Base-by-base conservation (phyloP, 2,888 invertebrate species). In the Chaitophorus viminalis region DNA sequence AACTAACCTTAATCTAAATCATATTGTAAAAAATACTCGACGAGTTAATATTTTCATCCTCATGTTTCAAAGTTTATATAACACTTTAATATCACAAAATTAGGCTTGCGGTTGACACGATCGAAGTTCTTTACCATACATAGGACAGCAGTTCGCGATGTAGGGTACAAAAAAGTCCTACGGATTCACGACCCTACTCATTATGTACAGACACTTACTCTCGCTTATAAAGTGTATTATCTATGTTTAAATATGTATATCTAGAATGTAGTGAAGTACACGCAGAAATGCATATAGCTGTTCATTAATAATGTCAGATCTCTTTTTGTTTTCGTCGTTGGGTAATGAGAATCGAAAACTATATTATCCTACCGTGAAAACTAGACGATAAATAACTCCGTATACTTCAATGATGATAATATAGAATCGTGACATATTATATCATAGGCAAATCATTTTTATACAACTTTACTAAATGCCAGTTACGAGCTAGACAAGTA, bases 231-330 rank as follows among this genome's bases (percentile, higher is more conserved):
- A 68, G 76, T 77, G 68, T 84, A 68, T 77, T 77, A 85, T 68
- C 65, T 77, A 85, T n/a, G 39, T 5, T n/a, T n/a, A n/a, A n/a
- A 68, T 76, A 17, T 76, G 9, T 39, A 39, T 0, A 68, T 76
- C 11, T 76, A 17, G 46, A 68, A 65, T 33, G 68, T 68, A 46
- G 29, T 75, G 39, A 83, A 60, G 39, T 33, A 46, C 46, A 52
- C 84, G 39, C 39, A 31, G 65, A 29, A 60, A 39, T 31, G 39
- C 60, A n/a, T 75, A 46, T 25, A 33, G 33, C 33, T 46, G 65
- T 76, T 68, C 84, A 85, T 85, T 84, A 85, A 33, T 85, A 68
- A 77, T 11, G 77, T 77, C 33, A 5, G n/a, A 31, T 46, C 52
- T 39, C 52, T 36, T 36, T 25, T 74, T 75, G 21, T 79, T 79